phyloP scores from a whole-genome alignment of 1,140 invertebrate species.

The Tribolium castaneum region DNA sequence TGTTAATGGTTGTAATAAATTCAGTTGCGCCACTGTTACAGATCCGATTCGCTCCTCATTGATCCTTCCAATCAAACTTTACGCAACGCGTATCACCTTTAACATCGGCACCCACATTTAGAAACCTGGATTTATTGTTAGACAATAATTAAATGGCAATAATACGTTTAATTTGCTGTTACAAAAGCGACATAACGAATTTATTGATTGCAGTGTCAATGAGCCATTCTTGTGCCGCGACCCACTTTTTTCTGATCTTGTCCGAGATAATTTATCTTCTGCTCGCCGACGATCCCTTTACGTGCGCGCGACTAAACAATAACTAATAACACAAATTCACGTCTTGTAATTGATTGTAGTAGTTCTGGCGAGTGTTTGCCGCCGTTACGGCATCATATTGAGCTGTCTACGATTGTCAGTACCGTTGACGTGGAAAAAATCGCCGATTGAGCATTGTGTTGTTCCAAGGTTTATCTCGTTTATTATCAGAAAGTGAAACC shows the following conservation, averaged over 20 bases:
- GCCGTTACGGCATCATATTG: conserved; percentile 19
- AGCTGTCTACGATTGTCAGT: conserved; percentile 27
- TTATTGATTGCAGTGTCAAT: conserved; percentile 17
- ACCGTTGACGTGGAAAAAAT: conserved; percentile 18
- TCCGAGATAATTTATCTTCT: not conserved
- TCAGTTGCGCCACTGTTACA: conserved; percentile 5
- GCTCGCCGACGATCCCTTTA: not conserved
- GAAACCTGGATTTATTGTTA: conserved; percentile 4
- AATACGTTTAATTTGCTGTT: conserved; percentile 17
- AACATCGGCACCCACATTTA: conserved; percentile 13
- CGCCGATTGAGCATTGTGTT: conserved; percentile 7
- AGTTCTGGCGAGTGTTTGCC: not conserved
- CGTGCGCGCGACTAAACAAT: conserved; percentile 15
- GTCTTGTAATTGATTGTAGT: conserved; percentile 22
- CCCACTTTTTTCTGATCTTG: not conserved
- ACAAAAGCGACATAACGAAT: conserved; percentile 15
- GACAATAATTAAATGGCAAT: conserved; percentile 23
- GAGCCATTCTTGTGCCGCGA: not conserved
- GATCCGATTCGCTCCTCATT: not conserved
- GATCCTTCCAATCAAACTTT: not conserved
- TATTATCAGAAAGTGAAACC: conserved; percentile 35
- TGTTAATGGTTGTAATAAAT: not conserved
- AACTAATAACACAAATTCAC: conserved; percentile 13
- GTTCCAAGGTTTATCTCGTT: conserved; percentile 33
- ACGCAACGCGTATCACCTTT: conserved; percentile 15